Base-by-base conservation (phyloP, 1,140 invertebrate species). In the Calosoma granatense region DNA sequence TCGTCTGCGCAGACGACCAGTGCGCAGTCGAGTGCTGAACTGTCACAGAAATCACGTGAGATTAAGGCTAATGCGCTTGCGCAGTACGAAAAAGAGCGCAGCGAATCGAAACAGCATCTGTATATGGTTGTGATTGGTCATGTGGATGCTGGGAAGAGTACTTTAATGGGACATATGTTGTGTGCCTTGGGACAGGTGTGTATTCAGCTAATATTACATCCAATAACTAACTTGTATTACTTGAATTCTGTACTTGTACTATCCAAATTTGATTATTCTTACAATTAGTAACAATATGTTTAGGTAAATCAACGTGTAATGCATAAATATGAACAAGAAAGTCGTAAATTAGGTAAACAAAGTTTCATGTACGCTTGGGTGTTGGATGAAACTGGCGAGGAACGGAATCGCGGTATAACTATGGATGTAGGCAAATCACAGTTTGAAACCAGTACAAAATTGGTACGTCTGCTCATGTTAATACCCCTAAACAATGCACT, bases 291-390 rank as follows among this genome's bases (percentile, higher is more conserved):
- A n/a, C n/a, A n/a, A 17, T 47, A 12, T 47, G 59, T 62, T 47
- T 51, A 89, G 74, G 91, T 99, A 2, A 87, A 88, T 30, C 86
- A 94, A 64, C 88, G 87, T 69, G 80, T 85, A 0, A 92, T 99
- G 81, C 94, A 98, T 71, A 98, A 97, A 72, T 96, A 97, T 80
- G 94, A 98, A 71, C 91, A 94, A 68, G 96, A 99, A 66, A 96
- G 96, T 53, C 92, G 93, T 69, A 98, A 98, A 72, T 74, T 95
- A 61, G 97, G 97, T 0, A 99, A 99, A 74, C 91, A 96, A 62
- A 97, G 94, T 47, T 99, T 99, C 68, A 89, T 92, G 74, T 99
- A 92, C 77, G 97, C 97, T 14, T 99, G 97, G 97, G 92, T 99
- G 9, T 74, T 99, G n/a, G 97, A 99, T 77, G 94, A 98, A 77